Conservation (phyloP, 2,113 vertebrate species). For the Apodemus speciosus region DNA sequence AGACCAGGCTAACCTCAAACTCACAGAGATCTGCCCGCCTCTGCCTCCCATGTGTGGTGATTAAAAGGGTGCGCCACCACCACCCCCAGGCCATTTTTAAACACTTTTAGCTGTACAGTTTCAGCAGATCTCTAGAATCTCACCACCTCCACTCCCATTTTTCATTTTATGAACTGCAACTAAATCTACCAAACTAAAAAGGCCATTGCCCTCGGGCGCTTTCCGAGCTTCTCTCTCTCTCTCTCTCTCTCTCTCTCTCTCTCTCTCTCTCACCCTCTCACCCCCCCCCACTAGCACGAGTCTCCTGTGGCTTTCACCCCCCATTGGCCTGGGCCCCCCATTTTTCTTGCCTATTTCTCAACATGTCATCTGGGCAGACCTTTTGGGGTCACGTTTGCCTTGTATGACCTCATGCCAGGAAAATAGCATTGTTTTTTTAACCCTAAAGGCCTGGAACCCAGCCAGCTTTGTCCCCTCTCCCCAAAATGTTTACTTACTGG, state of each 20-base stretch:
- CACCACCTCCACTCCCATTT: too few species aligned
- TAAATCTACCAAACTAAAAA: not conserved
- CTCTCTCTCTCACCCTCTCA: too few species aligned
- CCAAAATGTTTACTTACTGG: not conserved
- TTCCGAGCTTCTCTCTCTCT: not conserved
- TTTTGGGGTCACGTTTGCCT: not conserved
- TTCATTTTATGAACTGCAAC: not conserved
- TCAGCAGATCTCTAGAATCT: not conserved
- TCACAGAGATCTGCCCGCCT: not conserved
- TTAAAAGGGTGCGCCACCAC: not conserved
- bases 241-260: too few species aligned
- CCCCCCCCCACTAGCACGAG: too few species aligned
- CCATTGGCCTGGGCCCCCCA: not conserved
- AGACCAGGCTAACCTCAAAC: not conserved
- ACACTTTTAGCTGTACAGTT: not conserved
- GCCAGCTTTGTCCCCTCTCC: not conserved
- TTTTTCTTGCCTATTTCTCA: not conserved
- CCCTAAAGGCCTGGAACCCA: not conserved
- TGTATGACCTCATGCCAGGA: not conserved
- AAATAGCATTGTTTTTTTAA: slow-evolving; percentile 21
- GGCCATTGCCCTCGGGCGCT: not conserved
- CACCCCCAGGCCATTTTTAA: not conserved
- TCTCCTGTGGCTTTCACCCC: not conserved
- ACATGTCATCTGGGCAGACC: not conserved
- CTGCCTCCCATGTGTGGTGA: not conserved